Percentiles rank a stretch among this genome's conserved stretches.
These are phyloP conservation scores for Pseudorasbora parva DNA, from an alignment of 2,113 vertebrate species.

Conservation along the genomic window DNA sequence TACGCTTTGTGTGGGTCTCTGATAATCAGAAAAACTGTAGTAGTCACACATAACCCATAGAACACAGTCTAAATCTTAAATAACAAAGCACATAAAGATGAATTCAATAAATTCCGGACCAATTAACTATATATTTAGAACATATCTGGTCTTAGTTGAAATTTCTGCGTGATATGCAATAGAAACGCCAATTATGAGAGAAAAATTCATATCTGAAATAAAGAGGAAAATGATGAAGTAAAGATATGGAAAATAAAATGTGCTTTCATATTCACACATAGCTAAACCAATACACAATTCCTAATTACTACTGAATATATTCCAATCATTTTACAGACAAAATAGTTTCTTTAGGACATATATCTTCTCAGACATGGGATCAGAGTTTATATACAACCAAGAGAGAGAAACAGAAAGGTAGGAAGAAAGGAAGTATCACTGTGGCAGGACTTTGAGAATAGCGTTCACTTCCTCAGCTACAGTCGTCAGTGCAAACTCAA, in stretches of 20 bases:
- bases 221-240: too few relatives aligned
- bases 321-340: constrained; percentile 42
- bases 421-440: constrained; percentile 38
- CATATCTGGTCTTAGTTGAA: not conserved
- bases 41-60: not conserved
- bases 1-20: constrained; percentile 8
- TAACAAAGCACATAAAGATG: not conserved
- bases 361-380: constrained; percentile 16
- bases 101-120: not conserved
- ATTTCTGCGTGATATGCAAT: not conserved
- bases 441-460: constrained; percentile 59
- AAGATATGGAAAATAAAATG: not conserved
- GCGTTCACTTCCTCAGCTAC: constrained; percentile 62
- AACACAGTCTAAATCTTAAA: constrained; percentile 15
- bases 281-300: constrained; percentile 30
- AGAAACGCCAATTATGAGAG: not conserved
- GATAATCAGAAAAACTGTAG: not conserved
- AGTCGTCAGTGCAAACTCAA: constrained; percentile 60
- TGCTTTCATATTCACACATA: constrained; percentile 35
- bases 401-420: not conserved
- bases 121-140: constrained; percentile 16
- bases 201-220: not conserved
- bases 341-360: constrained; percentile 40
- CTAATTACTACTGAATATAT: constrained; percentile 32
- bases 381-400: constrained; percentile 14